Percentiles rank a stretch among this genome's conserved stretches.
phyloP scores from a whole-genome alignment of 1,140 invertebrate species.

The Chrysomallon squamiferum region DNA sequence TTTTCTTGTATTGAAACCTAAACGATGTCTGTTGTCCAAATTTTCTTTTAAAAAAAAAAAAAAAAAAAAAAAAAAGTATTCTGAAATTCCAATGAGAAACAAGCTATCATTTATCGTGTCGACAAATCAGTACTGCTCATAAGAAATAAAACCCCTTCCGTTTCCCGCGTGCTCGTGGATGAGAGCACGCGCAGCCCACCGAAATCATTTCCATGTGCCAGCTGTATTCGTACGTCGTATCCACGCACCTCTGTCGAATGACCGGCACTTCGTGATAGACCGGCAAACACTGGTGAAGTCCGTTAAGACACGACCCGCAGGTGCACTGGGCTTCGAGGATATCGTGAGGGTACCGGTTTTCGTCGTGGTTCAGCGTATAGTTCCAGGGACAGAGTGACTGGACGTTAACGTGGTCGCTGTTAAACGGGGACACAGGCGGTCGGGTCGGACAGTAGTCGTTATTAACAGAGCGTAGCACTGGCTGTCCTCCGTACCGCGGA shows the following conservation, averaged over 20 bases:
- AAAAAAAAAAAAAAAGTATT: too few relatives aligned
- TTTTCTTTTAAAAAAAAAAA: too few relatives aligned
- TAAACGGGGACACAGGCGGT: too few relatives aligned
- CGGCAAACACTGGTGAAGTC: neutral
- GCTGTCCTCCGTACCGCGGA: too few relatives aligned
- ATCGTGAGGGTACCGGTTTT: slow-evolving; percentile 7
- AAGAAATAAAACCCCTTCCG: neutral
- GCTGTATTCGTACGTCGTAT: neutral
- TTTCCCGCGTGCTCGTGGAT: neutral
- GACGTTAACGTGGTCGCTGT: neutral
- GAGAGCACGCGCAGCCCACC: slow-evolving; percentile 6
- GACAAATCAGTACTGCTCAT: neutral
- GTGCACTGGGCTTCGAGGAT: slow-evolving; percentile 2
- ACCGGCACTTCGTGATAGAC: slow-evolving; percentile 5
- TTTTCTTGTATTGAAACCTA: too few relatives aligned
- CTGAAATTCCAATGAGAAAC: too few relatives aligned
- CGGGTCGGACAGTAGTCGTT: too few relatives aligned
- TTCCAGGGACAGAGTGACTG: slow-evolving; percentile 11
- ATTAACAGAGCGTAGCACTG: too few relatives aligned
- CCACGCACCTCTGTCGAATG: neutral
- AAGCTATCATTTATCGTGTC: too few relatives aligned
- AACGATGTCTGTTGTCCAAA: too few relatives aligned
- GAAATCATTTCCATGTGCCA: slow-evolving; percentile 8
- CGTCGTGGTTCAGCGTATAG: neutral
- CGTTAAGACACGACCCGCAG: neutral